Evolutionary conservation across 2,797 vertebrate species (phyloP).

Genomic region (Rhinella marina): DNA sequence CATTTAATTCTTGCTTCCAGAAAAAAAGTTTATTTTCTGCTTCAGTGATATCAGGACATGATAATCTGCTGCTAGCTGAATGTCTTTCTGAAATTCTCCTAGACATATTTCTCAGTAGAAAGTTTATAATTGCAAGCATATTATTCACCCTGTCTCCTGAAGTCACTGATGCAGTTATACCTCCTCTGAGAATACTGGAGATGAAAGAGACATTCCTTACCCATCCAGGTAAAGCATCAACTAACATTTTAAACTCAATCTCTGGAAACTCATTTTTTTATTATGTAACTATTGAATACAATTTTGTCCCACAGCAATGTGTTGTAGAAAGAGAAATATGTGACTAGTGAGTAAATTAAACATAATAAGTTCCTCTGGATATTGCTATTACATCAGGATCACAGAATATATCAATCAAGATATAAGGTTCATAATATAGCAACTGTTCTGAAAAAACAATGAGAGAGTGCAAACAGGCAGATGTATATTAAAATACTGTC

Average conservation of each 20-base stretch:
- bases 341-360: background rate
- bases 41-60: slow-evolving; percentile 13
- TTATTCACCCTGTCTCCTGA: slow-evolving; percentile 57
- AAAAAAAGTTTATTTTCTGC: slow-evolving; percentile 30
- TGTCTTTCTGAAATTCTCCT: slow-evolving; percentile 3
- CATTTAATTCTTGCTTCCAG: slow-evolving; percentile 36
- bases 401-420: background rate
- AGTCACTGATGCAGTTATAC: slow-evolving; percentile 54
- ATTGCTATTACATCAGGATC: background rate
- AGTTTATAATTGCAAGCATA: slow-evolving; percentile 32
- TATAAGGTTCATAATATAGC: background rate
- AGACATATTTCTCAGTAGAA: slow-evolving; percentile 40
- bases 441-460: background rate
- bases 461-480: background rate
- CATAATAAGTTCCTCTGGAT: background rate
- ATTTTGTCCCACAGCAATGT: slow-evolving; percentile 18
- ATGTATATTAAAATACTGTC: too few species aligned
- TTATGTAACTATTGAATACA: slow-evolving; percentile 24
- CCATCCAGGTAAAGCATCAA: slow-evolving; percentile 55
- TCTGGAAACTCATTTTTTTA: slow-evolving; percentile 45
- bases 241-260: slow-evolving; percentile 39
- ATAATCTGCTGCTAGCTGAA: slow-evolving; percentile 16
- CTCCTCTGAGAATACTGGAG: slow-evolving; percentile 52
- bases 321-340: background rate
- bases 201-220: slow-evolving; percentile 59